Conservation (phyloP, 2,113 vertebrate genomes). For the Aleadryas rufinucha region DNA sequence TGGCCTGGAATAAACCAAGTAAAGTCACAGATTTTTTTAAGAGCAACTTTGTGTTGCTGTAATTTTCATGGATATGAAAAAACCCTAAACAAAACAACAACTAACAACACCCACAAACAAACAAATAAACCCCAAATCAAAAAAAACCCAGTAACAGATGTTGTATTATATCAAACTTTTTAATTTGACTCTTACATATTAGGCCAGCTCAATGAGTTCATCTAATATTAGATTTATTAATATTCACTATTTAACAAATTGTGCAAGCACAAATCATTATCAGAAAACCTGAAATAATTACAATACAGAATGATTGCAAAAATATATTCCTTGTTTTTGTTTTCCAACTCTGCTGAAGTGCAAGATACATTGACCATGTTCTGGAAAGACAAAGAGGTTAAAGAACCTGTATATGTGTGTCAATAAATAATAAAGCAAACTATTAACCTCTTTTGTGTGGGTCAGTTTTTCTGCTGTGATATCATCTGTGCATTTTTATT, state of each 20-base stretch:
- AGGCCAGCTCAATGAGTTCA: not conserved
- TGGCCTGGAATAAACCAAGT: not conserved
- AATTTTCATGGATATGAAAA: not conserved
- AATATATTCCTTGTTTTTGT: not conserved
- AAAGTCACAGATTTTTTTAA: not conserved
- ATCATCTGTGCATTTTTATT: not conserved
- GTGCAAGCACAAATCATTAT: not conserved
- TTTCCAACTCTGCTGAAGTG: not conserved
- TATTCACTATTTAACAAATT: not conserved
- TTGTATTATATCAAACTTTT: not conserved
- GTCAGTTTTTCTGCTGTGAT: not conserved
- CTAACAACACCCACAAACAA: not conserved
- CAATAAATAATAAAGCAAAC: not conserved
- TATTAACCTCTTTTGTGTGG: not conserved
- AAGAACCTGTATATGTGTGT: not conserved
- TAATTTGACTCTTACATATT: not conserved
- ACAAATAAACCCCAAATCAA: not conserved
- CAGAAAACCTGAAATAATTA: not conserved
- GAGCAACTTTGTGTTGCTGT: not conserved
- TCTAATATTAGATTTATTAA: not conserved
- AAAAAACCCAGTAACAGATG: not conserved
- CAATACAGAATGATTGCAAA: rapidly evolving
- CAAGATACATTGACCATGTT: not conserved
- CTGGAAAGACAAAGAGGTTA: not conserved
- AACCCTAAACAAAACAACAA: not conserved